phyloP scores from a whole-genome alignment of 2,113 vertebrate genomes.

The Chrysochloris asiatica region DNA sequence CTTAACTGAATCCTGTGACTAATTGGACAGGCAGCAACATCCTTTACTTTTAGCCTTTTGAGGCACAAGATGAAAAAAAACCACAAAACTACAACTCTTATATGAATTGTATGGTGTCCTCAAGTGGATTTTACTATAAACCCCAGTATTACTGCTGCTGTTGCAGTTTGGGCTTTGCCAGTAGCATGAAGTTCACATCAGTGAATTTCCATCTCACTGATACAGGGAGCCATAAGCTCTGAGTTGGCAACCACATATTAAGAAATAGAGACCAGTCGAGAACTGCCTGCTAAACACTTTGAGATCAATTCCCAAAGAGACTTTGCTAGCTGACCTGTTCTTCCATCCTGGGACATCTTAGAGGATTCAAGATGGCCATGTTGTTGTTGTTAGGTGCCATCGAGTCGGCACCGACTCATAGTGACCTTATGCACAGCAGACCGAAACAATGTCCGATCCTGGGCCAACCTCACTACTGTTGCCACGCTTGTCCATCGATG shows the following conservation, averaged over 20 bases:
- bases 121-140: constrained; percentile 35
- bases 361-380: background rate
- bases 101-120: background rate
- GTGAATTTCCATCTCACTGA: too few species aligned
- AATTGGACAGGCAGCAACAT: background rate
- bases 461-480: too few species aligned
- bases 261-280: constrained; percentile 29
- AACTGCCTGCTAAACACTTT: constrained; percentile 27
- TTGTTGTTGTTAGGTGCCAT: too few species aligned
- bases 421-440: too few species aligned
- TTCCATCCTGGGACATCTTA: background rate
- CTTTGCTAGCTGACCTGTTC: background rate
- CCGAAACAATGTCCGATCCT: too few species aligned
- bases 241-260: constrained; percentile 1
- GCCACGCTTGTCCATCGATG: too few species aligned
- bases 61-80: background rate
- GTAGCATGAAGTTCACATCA: too few species aligned
- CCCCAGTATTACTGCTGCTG: background rate
- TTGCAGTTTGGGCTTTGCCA: too few species aligned
- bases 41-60: constrained; percentile 1
- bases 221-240: too few species aligned
- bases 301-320: constrained; percentile 27
- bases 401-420: too few species aligned
- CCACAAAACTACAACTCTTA: background rate
- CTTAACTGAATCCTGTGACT: constrained; percentile 12